phyloP scores from a whole-genome alignment of 2,888 invertebrate species.

The Archips crataeganus region DNA sequence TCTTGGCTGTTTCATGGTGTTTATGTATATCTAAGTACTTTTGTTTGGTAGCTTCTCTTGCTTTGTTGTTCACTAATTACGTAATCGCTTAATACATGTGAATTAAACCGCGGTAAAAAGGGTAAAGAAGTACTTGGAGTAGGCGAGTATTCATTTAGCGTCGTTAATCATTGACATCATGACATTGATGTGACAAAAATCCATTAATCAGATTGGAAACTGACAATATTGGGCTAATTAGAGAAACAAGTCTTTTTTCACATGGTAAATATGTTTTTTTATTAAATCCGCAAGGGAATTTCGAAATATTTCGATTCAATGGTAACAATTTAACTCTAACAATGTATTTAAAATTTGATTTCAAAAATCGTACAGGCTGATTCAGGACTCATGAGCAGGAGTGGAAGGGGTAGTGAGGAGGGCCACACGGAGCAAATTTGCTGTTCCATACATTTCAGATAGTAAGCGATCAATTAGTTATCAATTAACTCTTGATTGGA shows the following conservation, averaged over 20 bases:
- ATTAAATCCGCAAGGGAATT: not conserved
- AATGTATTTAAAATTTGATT: no score
- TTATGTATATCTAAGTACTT: no score
- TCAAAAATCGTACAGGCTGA: no score
- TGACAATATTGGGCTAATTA: not conserved
- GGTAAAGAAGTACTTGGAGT: not conserved
- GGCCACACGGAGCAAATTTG: no score
- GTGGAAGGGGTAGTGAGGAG: no score
- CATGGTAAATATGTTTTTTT: not conserved
- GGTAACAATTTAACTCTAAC: no score
- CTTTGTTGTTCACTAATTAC: not conserved
- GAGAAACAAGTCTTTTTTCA: not conserved
- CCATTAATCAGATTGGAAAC: constrained; percentile 5
- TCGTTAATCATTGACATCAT: not conserved
- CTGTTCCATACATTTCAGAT: no score
- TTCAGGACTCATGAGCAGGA: no score
- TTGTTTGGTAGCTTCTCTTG: no score
- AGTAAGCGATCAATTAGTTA: no score
- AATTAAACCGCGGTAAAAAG: not conserved
- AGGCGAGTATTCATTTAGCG: not conserved
- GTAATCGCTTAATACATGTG: not conserved
- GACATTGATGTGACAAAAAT: constrained; percentile 7
- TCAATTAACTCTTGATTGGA: no score
- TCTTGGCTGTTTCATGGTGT: no score
- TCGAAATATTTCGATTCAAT: not conserved